Percentiles rank a stretch among this genome's conserved stretches.
phyloP scores from a whole-genome alignment of 2,113 vertebrate species.

The Vanacampus margaritifer region DNA sequence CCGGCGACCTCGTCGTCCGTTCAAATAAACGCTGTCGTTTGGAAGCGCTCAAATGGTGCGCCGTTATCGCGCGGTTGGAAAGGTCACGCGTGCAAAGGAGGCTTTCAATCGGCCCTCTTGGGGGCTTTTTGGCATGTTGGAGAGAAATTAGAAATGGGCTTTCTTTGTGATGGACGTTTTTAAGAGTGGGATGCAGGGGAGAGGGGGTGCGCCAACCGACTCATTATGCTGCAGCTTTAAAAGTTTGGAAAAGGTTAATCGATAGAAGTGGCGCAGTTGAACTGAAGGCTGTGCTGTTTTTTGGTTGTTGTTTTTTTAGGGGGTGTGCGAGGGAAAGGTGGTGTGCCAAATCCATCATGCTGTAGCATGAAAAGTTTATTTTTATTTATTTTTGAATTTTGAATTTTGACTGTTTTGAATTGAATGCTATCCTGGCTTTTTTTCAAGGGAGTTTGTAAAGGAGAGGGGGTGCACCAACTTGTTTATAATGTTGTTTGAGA shows the following conservation, averaged over 20 bases:
- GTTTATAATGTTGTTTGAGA: too few species aligned
- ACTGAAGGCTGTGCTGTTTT: too few species aligned
- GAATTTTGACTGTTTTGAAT: too few species aligned
- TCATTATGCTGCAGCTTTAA: neutral
- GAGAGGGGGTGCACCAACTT: too few species aligned
- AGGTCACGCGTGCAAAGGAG: neutral
- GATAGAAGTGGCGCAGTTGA: neutral
- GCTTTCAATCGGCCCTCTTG: neutral
- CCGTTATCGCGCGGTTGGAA: neutral
- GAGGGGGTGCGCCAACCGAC: neutral
- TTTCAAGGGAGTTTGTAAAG: too few species aligned
- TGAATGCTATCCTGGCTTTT: too few species aligned
- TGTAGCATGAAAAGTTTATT: too few species aligned
- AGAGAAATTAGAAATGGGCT: neutral
- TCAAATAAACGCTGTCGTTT: constrained; percentile 9
- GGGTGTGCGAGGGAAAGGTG: neutral
- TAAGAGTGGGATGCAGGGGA: neutral
- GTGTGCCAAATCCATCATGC: neutral
- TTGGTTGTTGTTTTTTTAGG: too few species aligned
- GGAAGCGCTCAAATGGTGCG: neutral
- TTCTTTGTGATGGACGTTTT: neutral
- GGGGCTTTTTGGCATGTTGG: neutral
- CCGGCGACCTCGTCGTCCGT: constrained; percentile 25
- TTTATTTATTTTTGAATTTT: too few species aligned
- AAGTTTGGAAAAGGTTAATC: neutral